A percentile compares a stretch with the other conserved stretches of the same genome.
phyloP scores from a whole-genome alignment of 2,888 invertebrate genomes.

The Macrophya annulata region DNA sequence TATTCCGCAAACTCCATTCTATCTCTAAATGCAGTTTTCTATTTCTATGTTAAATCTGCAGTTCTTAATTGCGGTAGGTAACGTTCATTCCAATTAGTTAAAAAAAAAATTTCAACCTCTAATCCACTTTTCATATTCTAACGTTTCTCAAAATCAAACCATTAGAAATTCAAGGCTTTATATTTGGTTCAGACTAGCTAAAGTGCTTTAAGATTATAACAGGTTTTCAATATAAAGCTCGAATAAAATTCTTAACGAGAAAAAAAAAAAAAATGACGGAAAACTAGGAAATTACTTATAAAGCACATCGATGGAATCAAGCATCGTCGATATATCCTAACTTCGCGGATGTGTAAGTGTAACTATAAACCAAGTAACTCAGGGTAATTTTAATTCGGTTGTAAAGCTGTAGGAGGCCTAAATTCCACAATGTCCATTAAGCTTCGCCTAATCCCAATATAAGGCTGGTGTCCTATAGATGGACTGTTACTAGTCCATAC shows the following conservation, averaged over 20 bases:
- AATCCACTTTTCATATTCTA: not conserved
- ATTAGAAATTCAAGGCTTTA: not conserved
- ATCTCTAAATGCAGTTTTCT: not conserved
- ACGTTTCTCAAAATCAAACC: not conserved
- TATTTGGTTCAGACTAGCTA: no score
- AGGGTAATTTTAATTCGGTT: constrained; percentile 25
- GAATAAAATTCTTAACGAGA: not conserved
- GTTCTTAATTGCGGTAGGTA: not conserved
- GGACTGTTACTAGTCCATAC: not conserved
- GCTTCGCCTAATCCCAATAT: constrained; percentile 75
- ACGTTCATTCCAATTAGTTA: not conserved
- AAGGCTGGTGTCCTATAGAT: constrained; percentile 67
- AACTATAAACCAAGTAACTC: not conserved
- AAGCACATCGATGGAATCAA: not conserved
- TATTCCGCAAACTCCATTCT: not conserved
- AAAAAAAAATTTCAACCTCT: not conserved
- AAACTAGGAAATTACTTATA: not conserved
- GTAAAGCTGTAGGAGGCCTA: not conserved
- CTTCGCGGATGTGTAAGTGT: not conserved
- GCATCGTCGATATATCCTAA: not conserved
- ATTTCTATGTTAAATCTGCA: not conserved
- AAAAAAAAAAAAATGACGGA: not conserved
- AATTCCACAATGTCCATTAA: constrained; percentile 71
- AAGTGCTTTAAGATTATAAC: constrained; percentile 14
- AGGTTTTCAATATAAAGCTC: not conserved